phyloP scores from a whole-genome alignment of 2,113 vertebrate species.

The Hydrolagus affinis region DNA sequence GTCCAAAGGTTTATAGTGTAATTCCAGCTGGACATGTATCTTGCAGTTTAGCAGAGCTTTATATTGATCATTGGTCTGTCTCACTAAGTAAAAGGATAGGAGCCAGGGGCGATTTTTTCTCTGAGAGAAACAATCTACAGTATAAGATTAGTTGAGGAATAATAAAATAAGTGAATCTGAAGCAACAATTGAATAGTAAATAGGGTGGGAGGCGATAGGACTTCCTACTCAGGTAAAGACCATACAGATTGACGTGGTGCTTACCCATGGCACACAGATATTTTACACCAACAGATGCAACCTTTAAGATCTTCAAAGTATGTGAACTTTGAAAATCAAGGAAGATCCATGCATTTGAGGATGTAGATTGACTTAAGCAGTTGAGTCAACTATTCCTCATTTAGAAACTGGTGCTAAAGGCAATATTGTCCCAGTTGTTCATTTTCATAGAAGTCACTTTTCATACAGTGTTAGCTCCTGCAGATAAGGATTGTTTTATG shows the following conservation, averaged over 20 bases:
- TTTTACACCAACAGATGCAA: not conserved
- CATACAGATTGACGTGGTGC: not conserved
- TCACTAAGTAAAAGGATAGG: too few relatives aligned
- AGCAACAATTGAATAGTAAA: not conserved
- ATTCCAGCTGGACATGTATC: too few relatives aligned
- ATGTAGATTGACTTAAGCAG: not conserved
- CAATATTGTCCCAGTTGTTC: not conserved
- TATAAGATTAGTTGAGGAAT: too few relatives aligned
- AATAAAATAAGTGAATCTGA: too few relatives aligned
- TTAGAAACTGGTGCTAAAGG: not conserved
- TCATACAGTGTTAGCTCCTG: not conserved
- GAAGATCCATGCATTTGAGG: not conserved
- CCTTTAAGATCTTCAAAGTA: not conserved
- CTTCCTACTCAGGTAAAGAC: not conserved
- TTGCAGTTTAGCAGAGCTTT: too few relatives aligned
- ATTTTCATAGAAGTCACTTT: conserved; percentile 17
- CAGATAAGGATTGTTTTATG: conserved; percentile 4
- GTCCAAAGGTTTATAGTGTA: too few relatives aligned
- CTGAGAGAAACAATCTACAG: too few relatives aligned
- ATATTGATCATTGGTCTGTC: too few relatives aligned
- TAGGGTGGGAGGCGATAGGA: too few relatives aligned
- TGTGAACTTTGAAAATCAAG: not conserved
- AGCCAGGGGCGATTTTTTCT: too few relatives aligned
- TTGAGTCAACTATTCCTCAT: not conserved
- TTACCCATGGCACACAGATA: not conserved